phyloP scores from a whole-genome alignment of 2,113 vertebrate species.

The Hylia prasina region DNA sequence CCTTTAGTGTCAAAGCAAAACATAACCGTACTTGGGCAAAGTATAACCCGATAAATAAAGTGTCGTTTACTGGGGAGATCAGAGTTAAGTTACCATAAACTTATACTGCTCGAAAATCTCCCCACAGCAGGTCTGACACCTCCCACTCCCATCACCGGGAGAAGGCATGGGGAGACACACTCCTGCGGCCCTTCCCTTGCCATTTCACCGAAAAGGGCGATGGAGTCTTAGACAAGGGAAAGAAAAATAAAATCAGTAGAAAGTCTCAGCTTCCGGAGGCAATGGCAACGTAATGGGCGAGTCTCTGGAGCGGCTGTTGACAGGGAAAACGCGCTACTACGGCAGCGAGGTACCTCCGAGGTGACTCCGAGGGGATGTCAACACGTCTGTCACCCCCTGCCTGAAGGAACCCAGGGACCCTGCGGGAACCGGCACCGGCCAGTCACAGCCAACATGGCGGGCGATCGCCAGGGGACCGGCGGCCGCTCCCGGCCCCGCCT shows the following conservation, averaged over 20 bases:
- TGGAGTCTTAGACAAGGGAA: not conserved
- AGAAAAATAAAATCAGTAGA: fast-evolving
- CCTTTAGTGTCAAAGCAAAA: not conserved
- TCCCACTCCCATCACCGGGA: too few relatives aligned
- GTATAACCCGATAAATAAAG: not conserved
- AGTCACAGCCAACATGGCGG: not conserved
- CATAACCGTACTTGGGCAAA: not conserved
- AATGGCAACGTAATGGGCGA: too few relatives aligned
- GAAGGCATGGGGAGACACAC: too few relatives aligned
- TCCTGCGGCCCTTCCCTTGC: not conserved
- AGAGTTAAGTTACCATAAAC: not conserved
- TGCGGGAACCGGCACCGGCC: fast-evolving
- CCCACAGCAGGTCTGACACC: not conserved
- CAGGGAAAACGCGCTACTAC: not conserved
- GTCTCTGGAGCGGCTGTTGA: too few relatives aligned
- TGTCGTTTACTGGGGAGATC: not conserved
- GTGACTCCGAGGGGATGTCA: not conserved
- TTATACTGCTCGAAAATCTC: not conserved
- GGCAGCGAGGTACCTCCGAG: not conserved
- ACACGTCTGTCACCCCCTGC: not conserved
- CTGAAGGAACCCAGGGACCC: not conserved
- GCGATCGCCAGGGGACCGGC: fast-evolving
- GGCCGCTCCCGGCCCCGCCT: fast-evolving
- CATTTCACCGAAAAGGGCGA: too few relatives aligned
- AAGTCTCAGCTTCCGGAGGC: not conserved